These are phyloP conservation scores for Nyleta sp. DNA, from an alignment of 2,888 invertebrate genomes.

Conservation along the genomic window DNA sequence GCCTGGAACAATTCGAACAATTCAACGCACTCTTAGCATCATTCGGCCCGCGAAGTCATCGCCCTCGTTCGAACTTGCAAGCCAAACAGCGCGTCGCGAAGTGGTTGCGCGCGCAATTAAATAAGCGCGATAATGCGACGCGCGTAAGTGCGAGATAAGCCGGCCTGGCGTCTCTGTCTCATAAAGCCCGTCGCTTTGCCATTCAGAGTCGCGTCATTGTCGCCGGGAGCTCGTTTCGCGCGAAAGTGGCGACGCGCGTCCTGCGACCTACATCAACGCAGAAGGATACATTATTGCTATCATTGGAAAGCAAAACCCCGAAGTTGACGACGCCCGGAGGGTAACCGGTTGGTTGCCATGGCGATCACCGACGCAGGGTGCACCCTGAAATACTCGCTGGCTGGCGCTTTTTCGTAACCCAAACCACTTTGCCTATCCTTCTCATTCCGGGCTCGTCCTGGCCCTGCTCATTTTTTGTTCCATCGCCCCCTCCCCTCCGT, in stretches of 20 bases:
- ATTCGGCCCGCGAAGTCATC: no score
- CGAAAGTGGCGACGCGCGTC: conserved; percentile 60
- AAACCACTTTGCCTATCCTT: conserved; percentile 44
- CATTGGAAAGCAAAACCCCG: conserved; percentile 80
- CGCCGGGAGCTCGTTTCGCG: conserved; percentile 34
- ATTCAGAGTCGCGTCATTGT: conserved; percentile 21
- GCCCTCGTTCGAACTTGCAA: conserved; percentile 17
- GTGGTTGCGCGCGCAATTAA: conserved; percentile 41
- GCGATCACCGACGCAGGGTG: conserved; percentile 70
- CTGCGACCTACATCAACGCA: conserved; percentile 79
- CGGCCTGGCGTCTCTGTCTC: conserved; percentile 5
- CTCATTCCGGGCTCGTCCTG: conserved; percentile 11
- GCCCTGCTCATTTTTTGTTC: conserved; percentile 24
- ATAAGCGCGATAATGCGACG: conserved; percentile 39
- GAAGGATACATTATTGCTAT: conserved; percentile 79
- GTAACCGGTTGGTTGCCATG: conserved; percentile 80
- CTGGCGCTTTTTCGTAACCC: conserved; percentile 47
- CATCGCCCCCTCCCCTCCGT: background rate
- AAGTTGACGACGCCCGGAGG: conserved; percentile 76
- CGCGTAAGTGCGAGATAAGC: conserved; percentile 40
- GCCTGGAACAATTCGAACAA: no score
- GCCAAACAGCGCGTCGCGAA: conserved; percentile 8
- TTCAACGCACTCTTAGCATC: no score
- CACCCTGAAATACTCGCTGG: conserved; percentile 53
- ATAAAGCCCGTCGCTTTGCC: conserved; percentile 21